Percentiles rank a stretch among this genome's conserved stretches.
Evolutionary conservation across 2,888 invertebrate species (phyloP).

Genomic region (Ormyrus labotus): DNA sequence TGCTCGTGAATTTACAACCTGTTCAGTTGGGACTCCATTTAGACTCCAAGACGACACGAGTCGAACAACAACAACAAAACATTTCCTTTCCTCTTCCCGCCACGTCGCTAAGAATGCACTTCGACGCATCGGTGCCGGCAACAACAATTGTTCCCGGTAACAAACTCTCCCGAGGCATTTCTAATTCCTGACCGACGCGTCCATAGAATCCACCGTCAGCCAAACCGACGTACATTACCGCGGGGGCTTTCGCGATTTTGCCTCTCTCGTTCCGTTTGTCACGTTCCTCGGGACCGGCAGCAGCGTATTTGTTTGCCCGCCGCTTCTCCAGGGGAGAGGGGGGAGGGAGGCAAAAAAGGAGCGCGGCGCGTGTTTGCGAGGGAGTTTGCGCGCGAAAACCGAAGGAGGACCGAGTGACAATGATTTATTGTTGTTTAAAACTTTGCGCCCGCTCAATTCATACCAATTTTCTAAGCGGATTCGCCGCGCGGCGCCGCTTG

Average conservation of each 20-base stretch:
- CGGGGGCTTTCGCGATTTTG: conserved; percentile 19
- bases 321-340: no score
- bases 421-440: conserved; percentile 65
- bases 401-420: conserved; percentile 57
- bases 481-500: conserved; percentile 23
- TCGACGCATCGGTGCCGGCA: no score
- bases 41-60: no score
- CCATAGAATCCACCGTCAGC: no score
- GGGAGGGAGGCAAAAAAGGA: background rate
- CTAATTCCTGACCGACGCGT: no score
- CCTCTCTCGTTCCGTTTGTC: conserved; percentile 11
- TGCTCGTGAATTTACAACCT: no score
- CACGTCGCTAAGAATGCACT: no score
- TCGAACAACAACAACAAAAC: no score
- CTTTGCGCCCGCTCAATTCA: conserved; percentile 59
- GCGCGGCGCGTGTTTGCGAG: conserved; percentile 2
- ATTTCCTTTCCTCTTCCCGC: no score
- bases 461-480: conserved; percentile 51
- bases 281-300: background rate
- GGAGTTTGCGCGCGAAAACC: background rate
- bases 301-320: background rate
- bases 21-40: no score
- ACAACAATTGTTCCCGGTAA: no score
- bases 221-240: conserved; percentile 28
- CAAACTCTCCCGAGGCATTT: background rate